A percentile compares a stretch with the other conserved stretches of the same genome.
These are phyloP conservation scores for Pseudachorutes palmiensis DNA, from an alignment of 1,140 invertebrate genomes.

Conservation along the genomic window DNA sequence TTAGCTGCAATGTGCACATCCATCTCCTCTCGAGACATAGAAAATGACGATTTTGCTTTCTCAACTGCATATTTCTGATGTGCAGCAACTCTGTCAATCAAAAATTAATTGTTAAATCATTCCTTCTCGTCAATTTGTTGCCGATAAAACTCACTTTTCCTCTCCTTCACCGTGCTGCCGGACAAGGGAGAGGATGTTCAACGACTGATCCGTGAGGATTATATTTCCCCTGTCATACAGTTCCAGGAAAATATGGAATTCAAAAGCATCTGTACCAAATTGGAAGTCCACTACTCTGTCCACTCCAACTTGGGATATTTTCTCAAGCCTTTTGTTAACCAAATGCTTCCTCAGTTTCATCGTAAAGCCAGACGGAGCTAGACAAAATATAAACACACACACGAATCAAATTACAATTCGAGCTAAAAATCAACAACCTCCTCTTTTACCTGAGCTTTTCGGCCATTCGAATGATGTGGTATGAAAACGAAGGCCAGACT, in stretches of 20 bases:
- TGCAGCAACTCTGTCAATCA: conserved; percentile 44
- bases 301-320: conserved; percentile 69
- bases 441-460: conserved; percentile 61
- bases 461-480: conserved; percentile 96
- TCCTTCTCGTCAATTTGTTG: too few relatives aligned
- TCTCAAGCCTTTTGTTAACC: conserved; percentile 88
- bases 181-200: conserved; percentile 86
- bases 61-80: conserved; percentile 46
- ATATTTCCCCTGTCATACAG: conserved; percentile 96
- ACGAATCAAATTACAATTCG: neutral
- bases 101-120: conserved; percentile 13
- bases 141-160: conserved; percentile 70
- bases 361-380: conserved; percentile 38
- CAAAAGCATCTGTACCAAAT: conserved; percentile 88
- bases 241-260: conserved; percentile 93
- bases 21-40: conserved; percentile 14
- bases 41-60: conserved; percentile 40
- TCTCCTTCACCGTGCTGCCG: conserved; percentile 88
- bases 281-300: conserved; percentile 87
- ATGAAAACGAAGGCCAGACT: conserved; percentile 90
- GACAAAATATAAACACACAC: conserved; percentile 15
- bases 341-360: conserved; percentile 89
- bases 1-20: conserved; percentile 11
- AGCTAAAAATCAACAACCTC: conserved; percentile 14
- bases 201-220: conserved; percentile 82